Conservation (phyloP, 1,140 invertebrate genomes). For the Papilio glaucus region DNA sequence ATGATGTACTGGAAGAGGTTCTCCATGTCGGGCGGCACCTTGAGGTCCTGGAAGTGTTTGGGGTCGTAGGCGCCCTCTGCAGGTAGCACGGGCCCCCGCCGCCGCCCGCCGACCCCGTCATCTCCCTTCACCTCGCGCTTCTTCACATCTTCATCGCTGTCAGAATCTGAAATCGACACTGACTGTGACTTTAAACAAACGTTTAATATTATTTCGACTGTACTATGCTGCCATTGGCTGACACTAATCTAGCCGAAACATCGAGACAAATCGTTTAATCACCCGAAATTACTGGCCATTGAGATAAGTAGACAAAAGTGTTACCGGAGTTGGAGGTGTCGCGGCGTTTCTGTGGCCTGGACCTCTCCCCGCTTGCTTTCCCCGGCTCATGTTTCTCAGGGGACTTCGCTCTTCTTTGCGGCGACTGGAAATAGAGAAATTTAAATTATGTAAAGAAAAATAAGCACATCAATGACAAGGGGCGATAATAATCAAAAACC, state of each 20-base stretch:
- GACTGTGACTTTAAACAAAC: background rate
- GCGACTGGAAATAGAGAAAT: constrained; percentile 50
- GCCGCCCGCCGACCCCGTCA: constrained; percentile 50
- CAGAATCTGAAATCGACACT: constrained; percentile 56
- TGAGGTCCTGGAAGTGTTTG: constrained; percentile 92
- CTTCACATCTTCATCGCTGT: constrained; percentile 62
- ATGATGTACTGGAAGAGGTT: constrained; percentile 97
- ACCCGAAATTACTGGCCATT: background rate
- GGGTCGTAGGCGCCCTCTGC: constrained; percentile 91
- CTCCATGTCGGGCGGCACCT: constrained; percentile 93
- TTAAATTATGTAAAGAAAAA: background rate
- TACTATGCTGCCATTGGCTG: no score
- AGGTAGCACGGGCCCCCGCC: constrained; percentile 73
- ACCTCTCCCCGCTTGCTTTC: constrained; percentile 41
- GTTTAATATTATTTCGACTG: no score
- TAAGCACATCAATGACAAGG: background rate
- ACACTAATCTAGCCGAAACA: no score
- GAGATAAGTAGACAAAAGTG: background rate
- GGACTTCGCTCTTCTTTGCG: constrained; percentile 50
- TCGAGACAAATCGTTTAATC: no score
- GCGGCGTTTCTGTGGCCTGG: constrained; percentile 45
- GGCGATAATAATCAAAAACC: background rate
- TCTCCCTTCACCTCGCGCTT: constrained; percentile 45
- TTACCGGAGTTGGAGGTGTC: constrained; percentile 68
- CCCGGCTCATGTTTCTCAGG: constrained; percentile 44